Conservation (phyloP, 2,888 invertebrate species). For the Harpagoxenus sublaevis region DNA sequence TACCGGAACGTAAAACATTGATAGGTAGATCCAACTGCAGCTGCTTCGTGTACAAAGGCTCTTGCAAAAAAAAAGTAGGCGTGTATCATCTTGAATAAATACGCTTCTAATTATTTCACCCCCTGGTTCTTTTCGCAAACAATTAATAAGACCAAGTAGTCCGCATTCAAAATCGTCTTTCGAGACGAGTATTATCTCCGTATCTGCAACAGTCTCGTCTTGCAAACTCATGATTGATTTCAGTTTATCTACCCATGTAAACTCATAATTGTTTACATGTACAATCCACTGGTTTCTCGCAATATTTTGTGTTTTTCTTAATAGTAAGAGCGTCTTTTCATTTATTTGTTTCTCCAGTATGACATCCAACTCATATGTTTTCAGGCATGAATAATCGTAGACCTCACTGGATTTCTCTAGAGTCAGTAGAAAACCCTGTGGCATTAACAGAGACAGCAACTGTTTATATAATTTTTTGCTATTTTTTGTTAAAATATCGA, state of each 20-base stretch:
- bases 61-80: conserved; percentile 89
- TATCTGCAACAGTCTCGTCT: conserved; percentile 86
- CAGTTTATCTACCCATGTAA: conserved; percentile 83
- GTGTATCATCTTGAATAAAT: conserved; percentile 88
- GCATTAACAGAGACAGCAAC: conserved; percentile 64
- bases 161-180: conserved; percentile 90
- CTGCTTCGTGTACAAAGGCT: conserved; percentile 90
- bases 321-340: conserved; percentile 68
- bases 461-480: conserved; percentile 43
- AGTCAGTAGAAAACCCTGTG: conserved; percentile 79
- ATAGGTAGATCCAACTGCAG: conserved; percentile 91
- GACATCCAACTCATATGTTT: conserved; percentile 64
- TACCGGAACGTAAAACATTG: conserved; percentile 89
- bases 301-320: conserved; percentile 68
- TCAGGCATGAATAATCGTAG: conserved; percentile 35
- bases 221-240: conserved; percentile 76
- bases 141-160: conserved; percentile 94
- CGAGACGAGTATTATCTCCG: conserved; percentile 89
- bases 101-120: conserved; percentile 88
- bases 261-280: conserved; percentile 77
- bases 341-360: conserved; percentile 75
- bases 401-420: conserved; percentile 64
- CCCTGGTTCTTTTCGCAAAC: conserved; percentile 93
- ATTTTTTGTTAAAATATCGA: conserved; percentile 86
- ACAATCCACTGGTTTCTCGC: conserved; percentile 77